Evolutionary conservation across 2,888 invertebrate species (phyloP).

Genomic region (Meiosimyza platycephala): DNA sequence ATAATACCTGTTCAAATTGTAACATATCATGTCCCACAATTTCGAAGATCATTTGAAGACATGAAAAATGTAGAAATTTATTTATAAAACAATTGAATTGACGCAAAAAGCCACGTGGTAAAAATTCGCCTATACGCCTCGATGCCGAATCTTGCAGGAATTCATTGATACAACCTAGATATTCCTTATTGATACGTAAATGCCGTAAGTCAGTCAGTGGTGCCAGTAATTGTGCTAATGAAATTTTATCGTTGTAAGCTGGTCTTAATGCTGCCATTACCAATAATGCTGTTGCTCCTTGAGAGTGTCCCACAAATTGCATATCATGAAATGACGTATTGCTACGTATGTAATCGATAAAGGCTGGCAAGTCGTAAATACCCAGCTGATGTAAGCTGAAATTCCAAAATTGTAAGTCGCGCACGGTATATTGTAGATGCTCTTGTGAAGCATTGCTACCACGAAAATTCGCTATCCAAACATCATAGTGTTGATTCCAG

Average conservation of each 20-base stretch:
- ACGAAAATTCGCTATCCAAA: conserved; percentile 73
- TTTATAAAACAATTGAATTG: conserved; percentile 14
- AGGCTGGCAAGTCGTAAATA: conserved; percentile 74
- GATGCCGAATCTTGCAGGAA: conserved; percentile 29
- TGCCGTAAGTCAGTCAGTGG: conserved; percentile 72
- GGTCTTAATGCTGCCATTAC: conserved; percentile 75
- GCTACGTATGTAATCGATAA: conserved; percentile 70
- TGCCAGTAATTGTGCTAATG: conserved; percentile 76
- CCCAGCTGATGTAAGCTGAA: conserved; percentile 72
- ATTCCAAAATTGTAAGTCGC: conserved; percentile 2
- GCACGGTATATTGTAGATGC: conserved; percentile 59
- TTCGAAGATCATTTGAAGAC: conserved; percentile 52
- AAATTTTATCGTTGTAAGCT: conserved; percentile 75
- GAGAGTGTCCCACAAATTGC: conserved; percentile 75
- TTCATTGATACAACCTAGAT: conserved; percentile 10
- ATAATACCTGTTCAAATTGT: conserved; percentile 57
- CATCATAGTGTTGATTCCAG: conserved; percentile 58
- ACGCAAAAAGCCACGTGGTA: conserved; percentile 5
- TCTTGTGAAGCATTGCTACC: conserved; percentile 70
- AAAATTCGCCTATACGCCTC: not conserved
- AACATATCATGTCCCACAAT: conserved; percentile 64
- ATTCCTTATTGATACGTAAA: not conserved
- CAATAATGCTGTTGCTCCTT: conserved; percentile 79
- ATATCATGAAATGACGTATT: conserved; percentile 68
- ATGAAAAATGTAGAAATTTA: conserved; percentile 20